Evolutionary conservation across 1,140 invertebrate species (phyloP).

Genomic region (Drosophila ogumai): DNA sequence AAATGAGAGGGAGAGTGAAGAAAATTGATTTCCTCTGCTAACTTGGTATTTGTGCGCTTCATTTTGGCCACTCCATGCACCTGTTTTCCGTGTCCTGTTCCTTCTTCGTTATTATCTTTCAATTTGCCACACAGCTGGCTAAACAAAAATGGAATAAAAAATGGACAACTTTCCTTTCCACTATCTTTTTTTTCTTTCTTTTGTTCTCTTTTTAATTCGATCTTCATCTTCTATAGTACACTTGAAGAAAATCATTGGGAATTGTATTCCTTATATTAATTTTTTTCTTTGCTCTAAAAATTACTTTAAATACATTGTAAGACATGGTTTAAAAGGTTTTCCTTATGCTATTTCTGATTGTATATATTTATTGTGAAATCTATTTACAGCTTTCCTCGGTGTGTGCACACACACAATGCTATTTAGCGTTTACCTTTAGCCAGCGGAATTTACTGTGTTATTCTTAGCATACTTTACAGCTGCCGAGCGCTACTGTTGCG

Average conservation of each 20-base stretch:
- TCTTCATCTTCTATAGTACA: conserved; percentile 8
- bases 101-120: conserved; percentile 72
- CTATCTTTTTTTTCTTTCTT: conserved; percentile 29
- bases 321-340: neutral
- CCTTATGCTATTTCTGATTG: neutral
- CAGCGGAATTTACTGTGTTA: conserved; percentile 44
- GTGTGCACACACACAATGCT: neutral
- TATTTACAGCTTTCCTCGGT: neutral
- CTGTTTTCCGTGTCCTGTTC: conserved; percentile 34
- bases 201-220: conserved; percentile 17
- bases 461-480: conserved; percentile 57
- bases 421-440: conserved; percentile 45
- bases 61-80: conserved; percentile 27
- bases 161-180: conserved; percentile 32
- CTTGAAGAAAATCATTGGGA: neutral
- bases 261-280: neutral
- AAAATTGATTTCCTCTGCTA: conserved; percentile 43
- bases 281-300: neutral
- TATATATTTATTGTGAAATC: neutral
- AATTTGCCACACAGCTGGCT: conserved; percentile 74
- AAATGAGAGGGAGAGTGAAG: conserved; percentile 2
- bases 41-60: conserved; percentile 17
- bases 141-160: conserved; percentile 47
- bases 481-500: conserved; percentile 2
- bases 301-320: too few species aligned